Evolutionary conservation across 1,140 invertebrate species (phyloP).

Genomic region (Cotesia chilonis): DNA sequence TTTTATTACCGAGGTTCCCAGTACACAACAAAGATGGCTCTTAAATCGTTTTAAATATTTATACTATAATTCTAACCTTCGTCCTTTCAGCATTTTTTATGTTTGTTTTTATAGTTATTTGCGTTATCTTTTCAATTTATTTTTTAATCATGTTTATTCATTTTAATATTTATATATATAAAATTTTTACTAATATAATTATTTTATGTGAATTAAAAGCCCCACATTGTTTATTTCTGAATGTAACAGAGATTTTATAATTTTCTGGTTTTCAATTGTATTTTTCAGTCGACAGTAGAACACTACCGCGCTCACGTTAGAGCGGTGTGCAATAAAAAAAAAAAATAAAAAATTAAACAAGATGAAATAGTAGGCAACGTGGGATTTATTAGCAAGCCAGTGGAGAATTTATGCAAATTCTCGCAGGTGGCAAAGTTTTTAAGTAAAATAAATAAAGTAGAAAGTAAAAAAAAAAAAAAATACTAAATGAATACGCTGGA

Average conservation of each 20-base stretch:
- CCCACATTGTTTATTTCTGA: too few species aligned
- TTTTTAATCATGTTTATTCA: too few species aligned
- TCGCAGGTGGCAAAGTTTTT: constrained; percentile 51
- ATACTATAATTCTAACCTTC: constrained; percentile 25
- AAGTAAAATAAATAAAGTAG: constrained; percentile 29
- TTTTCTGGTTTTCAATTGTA: too few species aligned
- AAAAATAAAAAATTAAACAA: constrained; percentile 14
- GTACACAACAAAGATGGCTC: background rate
- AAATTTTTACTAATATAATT: too few species aligned
- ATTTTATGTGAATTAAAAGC: too few species aligned
- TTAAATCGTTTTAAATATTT: constrained; percentile 29
- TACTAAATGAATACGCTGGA: constrained; percentile 10
- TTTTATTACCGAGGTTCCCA: background rate
- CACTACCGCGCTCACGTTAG: too few species aligned
- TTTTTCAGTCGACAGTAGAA: too few species aligned
- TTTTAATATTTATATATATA: too few species aligned
- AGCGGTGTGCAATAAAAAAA: background rate
- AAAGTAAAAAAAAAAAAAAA: constrained; percentile 9
- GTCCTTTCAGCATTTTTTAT: background rate
- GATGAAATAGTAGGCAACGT: constrained; percentile 36
- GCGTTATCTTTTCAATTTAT: too few species aligned
- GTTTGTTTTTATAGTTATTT: too few species aligned
- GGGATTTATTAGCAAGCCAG: constrained; percentile 56
- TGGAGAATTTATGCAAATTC: constrained; percentile 60
- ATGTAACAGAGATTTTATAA: too few species aligned